phyloP scores from a whole-genome alignment of 2,113 vertebrate genomes.

The Gobius niger region DNA sequence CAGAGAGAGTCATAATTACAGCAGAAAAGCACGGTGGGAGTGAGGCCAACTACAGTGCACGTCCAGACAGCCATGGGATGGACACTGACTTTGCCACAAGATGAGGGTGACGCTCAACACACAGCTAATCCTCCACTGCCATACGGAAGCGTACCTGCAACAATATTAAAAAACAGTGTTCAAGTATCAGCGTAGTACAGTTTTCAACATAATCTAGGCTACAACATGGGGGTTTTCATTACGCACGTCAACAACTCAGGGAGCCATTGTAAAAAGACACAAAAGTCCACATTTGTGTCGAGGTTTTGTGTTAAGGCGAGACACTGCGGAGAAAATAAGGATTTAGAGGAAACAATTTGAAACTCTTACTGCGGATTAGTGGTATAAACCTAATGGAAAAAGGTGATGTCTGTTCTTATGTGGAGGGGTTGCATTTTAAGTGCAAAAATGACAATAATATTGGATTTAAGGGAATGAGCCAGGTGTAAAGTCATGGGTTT shows the following conservation, averaged over 20 bases:
- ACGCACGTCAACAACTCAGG: no score
- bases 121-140: conserved; percentile 5
- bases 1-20: background rate
- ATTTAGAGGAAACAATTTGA: no score
- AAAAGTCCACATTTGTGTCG: background rate
- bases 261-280: background rate
- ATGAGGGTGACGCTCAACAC: conserved; percentile 10
- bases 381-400: no score
- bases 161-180: conserved; percentile 9
- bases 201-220: background rate
- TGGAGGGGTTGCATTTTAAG: no score
- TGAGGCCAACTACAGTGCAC: conserved; percentile 7
- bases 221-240: background rate
- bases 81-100: conserved; percentile 10
- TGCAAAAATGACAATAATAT: no score
- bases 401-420: no score
- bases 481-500: no score
- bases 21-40: background rate
- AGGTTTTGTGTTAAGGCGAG: background rate
- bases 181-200: background rate
- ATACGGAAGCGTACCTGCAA: conserved; percentile 10
- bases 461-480: no score
- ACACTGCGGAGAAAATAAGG: no score
- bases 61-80: conserved; percentile 6
- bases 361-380: no score